Percentiles rank a stretch among this genome's conserved stretches.
Evolutionary conservation across 2,888 invertebrate species (phyloP).

Genomic region (Drosophila silvestris): DNA sequence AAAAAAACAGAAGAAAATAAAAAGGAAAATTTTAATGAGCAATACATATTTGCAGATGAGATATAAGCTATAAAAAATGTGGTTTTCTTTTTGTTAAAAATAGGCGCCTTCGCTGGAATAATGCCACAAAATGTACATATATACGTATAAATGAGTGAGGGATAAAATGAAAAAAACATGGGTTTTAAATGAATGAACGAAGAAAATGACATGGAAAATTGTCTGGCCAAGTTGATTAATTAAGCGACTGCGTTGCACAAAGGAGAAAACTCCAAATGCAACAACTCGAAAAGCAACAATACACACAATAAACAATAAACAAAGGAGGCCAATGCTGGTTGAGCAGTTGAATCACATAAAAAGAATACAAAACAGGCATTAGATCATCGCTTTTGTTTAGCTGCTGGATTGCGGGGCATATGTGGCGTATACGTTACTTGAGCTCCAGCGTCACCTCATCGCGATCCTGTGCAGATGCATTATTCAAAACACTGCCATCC

Average conservation of each 20-base stretch:
- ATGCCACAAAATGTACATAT: conserved; percentile 13
- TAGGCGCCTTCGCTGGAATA: conserved; percentile 43
- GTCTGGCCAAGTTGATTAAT: conserved; percentile 44
- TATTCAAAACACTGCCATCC: conserved; percentile 69
- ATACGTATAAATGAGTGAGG: background rate
- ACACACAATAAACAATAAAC: conserved; percentile 38
- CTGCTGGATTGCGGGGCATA: background rate
- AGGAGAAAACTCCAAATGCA: conserved; percentile 36
- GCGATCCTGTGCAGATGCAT: conserved; percentile 31
- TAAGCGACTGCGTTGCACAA: conserved; percentile 41
- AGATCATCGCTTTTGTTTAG: conserved; percentile 32
- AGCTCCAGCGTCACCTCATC: conserved; percentile 62
- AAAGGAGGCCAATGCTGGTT: conserved; percentile 21
- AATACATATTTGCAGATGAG: conserved; percentile 9
- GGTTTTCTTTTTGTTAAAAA: conserved; percentile 21
- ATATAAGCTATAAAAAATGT: conserved; percentile 15
- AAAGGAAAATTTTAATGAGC: conserved; percentile 17
- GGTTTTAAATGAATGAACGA: conserved; percentile 59
- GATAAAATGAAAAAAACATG: conserved; percentile 6
- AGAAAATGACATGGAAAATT: conserved; percentile 32
- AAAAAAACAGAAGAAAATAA: conserved; percentile 1
- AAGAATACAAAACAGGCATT: conserved; percentile 12
- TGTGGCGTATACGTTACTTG: conserved; percentile 65
- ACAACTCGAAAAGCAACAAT: conserved; percentile 19
- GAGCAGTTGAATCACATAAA: conserved; percentile 23